Evolutionary conservation across 1,140 invertebrate genomes (phyloP).

Genomic region (Hyles vespertilio): DNA sequence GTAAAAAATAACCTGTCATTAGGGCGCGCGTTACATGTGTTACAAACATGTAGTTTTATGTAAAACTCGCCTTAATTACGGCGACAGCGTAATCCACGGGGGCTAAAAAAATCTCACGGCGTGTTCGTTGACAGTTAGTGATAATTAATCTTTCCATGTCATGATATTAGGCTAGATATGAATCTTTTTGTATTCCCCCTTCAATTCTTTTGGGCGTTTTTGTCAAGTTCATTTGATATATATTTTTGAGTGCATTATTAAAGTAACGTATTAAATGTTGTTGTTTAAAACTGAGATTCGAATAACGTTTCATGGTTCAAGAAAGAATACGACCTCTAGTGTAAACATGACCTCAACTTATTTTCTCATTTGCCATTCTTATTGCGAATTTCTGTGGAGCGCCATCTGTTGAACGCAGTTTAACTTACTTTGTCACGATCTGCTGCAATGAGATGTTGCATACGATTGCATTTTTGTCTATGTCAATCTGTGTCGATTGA

Average conservation of each 20-base stretch:
- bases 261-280: no score
- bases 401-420: conserved; percentile 39
- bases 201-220: no score
- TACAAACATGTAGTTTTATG: not conserved
- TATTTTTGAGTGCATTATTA: no score
- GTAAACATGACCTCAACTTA: conserved; percentile 6
- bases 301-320: conserved; percentile 1
- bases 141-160: no score
- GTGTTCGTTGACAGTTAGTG: no score
- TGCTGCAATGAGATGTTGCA: conserved; percentile 26
- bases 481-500: no score
- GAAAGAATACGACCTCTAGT: conserved; percentile 22
- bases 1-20: conserved; percentile 8
- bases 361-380: conserved; percentile 2
- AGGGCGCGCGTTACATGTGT: conserved; percentile 1
- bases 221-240: no score
- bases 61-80: no score
- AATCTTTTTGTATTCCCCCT: no score
- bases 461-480: conserved; percentile 27
- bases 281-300: not conserved
- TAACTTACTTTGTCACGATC: conserved; percentile 32
- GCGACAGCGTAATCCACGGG: no score
- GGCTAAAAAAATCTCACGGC: no score
- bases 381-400: conserved; percentile 23
- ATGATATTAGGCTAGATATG: no score